Evolutionary conservation across 1,140 invertebrate species (phyloP).

Genomic region (Sinella curviseta): DNA sequence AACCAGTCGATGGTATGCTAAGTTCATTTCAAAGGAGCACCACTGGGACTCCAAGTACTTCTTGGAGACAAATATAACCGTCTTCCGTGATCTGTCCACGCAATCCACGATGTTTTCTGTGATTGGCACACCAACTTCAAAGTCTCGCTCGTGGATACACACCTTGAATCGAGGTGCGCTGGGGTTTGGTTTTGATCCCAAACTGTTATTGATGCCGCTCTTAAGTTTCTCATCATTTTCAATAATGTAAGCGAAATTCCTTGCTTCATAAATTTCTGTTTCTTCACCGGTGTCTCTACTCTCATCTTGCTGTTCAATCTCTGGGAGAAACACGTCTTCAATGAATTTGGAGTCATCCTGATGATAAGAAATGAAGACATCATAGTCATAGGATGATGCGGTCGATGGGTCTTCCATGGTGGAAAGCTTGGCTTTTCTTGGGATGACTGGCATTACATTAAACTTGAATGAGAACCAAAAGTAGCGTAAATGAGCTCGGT

Average conservation of each 20-base stretch:
- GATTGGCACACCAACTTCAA: constrained; percentile 51
- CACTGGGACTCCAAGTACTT: constrained; percentile 64
- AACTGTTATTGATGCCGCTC: background rate
- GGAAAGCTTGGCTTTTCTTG: constrained; percentile 44
- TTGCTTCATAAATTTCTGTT: background rate
- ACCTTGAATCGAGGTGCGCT: constrained; percentile 50
- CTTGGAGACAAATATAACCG: constrained; percentile 63
- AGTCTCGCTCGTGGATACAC: constrained; percentile 66
- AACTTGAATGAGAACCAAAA: constrained; percentile 57
- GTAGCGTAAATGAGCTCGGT: constrained; percentile 57
- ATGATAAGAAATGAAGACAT: constrained; percentile 66
- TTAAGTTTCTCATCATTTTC: background rate
- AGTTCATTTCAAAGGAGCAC: constrained; percentile 68
- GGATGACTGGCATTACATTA: constrained; percentile 56
- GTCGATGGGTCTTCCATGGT: background rate
- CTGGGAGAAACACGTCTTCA: constrained; percentile 61
- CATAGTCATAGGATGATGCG: constrained; percentile 55
- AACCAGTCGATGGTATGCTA: constrained; percentile 64
- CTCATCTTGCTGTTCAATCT: constrained; percentile 60
- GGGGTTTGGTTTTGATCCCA: no score
- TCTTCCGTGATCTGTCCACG: constrained; percentile 63
- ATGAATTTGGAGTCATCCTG: constrained; percentile 64
- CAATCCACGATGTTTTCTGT: constrained; percentile 65
- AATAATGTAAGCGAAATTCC: background rate
- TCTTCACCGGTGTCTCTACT: constrained; percentile 36